Base-by-base conservation (phyloP, 2,888 invertebrate genomes). In the Microctonus brassicae region DNA sequence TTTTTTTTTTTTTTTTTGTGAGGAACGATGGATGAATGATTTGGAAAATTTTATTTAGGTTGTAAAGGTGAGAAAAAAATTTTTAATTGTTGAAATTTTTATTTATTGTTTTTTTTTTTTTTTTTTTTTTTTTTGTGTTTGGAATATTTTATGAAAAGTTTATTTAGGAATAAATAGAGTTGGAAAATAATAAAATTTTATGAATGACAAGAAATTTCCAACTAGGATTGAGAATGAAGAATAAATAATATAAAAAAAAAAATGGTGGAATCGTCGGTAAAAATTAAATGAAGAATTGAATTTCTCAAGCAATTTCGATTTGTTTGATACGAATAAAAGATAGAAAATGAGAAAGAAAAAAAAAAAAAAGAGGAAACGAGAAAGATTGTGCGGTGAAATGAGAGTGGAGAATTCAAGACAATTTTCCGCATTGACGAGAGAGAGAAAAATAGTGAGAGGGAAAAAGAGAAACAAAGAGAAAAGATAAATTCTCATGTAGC, bases 181-280 rank as follows among this genome's bases (percentile, higher is more conserved):
- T n/a, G n/a, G n/a, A n/a, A n/a, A n/a, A n/a, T n/a, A n/a, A n/a
- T n/a, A n/a, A n/a, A n/a, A n/a, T n/a, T n/a, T n/a, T n/a, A n/a
- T n/a, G n/a, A n/a, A n/a, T n/a, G n/a, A n/a, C n/a, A n/a, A n/a
- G n/a, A n/a, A n/a, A n/a, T n/a, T n/a, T n/a, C n/a, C n/a, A n/a
- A n/a, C n/a, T n/a, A n/a, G n/a, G n/a, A n/a, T n/a, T n/a, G 6
- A 55, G n/a, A 57, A 58, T 13, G 29, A 74, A 26, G 65, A 66
- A 47, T 1, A 63, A 60, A 20, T 70, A 13, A 73, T 62, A n/a
- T 39, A 17, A 47, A 55, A 55, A 55, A 11, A 24, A 3, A 6
- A 3, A n/a, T 55, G 22, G 26, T 26, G 55, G 24, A 24, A 11
- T 24, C 11, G n/a, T 53, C 52, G 24, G 52, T 20, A 20, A 53